phyloP scores from a whole-genome alignment of 2,888 invertebrate species.

The Cheilosia grossa region DNA sequence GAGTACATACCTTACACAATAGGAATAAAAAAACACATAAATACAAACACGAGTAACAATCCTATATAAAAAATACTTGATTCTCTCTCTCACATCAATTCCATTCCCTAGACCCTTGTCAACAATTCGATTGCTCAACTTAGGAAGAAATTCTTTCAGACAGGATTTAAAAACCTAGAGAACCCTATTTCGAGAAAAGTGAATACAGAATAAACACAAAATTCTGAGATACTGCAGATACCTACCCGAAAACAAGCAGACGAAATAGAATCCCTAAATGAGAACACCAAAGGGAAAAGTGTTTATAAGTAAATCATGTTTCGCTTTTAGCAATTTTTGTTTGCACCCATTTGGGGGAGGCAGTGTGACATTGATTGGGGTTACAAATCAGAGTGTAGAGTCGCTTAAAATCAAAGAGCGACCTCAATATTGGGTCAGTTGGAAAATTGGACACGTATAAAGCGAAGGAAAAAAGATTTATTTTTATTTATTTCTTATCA shows the following conservation, averaged over 20 bases:
- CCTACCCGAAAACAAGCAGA: constrained; percentile 6
- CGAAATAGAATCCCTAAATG: constrained; percentile 30
- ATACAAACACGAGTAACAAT: constrained; percentile 12
- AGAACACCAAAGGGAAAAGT: constrained; percentile 39
- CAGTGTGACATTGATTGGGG: constrained; percentile 48
- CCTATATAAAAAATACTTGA: constrained; percentile 33
- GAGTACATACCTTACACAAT: background rate
- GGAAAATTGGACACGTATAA: constrained; percentile 12
- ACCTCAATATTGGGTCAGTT: constrained; percentile 20
- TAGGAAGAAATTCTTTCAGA: constrained; percentile 52
- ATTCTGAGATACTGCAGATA: constrained; percentile 11
- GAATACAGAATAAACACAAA: constrained; percentile 6
- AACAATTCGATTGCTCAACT: constrained; percentile 47
- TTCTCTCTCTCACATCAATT: constrained; percentile 30
- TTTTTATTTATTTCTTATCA: constrained; percentile 8
- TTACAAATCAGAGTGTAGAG: constrained; percentile 27
- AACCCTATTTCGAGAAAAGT: background rate
- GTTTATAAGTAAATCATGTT: constrained; percentile 57
- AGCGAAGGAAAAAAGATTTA: constrained; percentile 19
- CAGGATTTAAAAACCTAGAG: constrained; percentile 34
- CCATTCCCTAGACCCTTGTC: constrained; percentile 51
- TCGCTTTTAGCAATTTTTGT: constrained; percentile 34
- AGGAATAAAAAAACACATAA: background rate
- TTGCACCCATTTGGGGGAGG: background rate
- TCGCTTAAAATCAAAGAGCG: constrained; percentile 31